Conservation (phyloP, 2,888 invertebrate species). For the Himalopsyche japonica region DNA sequence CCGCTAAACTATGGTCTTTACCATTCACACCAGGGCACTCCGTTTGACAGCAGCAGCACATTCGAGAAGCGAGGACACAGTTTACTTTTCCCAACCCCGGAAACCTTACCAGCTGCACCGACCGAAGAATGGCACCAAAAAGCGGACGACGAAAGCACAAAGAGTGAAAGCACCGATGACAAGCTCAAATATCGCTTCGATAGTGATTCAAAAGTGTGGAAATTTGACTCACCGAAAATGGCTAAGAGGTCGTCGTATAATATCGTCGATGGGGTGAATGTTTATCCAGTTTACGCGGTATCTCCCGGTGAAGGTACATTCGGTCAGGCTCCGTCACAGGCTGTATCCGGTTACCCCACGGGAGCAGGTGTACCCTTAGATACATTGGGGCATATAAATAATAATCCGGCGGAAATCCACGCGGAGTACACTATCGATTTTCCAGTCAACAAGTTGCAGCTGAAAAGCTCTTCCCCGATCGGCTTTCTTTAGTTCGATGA, state of each 20-base stretch:
- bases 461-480: constrained; percentile 22
- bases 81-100: constrained; percentile 45
- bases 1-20: constrained; percentile 78
- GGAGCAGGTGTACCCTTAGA: constrained; percentile 45
- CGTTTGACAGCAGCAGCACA: constrained; percentile 51
- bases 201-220: constrained; percentile 29
- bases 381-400: constrained; percentile 38
- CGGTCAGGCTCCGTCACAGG: neutral
- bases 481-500: neutral
- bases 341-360: constrained; percentile 8
- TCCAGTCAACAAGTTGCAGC: constrained; percentile 49
- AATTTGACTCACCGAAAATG: constrained; percentile 33
- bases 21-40: constrained; percentile 58
- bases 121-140: constrained; percentile 44
- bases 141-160: neutral
- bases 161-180: constrained; percentile 44
- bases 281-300: constrained; percentile 39
- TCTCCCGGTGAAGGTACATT: constrained; percentile 11
- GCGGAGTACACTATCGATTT: constrained; percentile 57
- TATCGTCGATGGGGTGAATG: constrained; percentile 17
- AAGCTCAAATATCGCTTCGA: constrained; percentile 46
- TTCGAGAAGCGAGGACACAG: constrained; percentile 51
- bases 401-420: constrained; percentile 53
- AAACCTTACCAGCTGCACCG: constrained; percentile 41
- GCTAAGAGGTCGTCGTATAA: constrained; percentile 23